Base-by-base conservation (phyloP, 2,888 invertebrate species). In the Drosophila mimica region DNA sequence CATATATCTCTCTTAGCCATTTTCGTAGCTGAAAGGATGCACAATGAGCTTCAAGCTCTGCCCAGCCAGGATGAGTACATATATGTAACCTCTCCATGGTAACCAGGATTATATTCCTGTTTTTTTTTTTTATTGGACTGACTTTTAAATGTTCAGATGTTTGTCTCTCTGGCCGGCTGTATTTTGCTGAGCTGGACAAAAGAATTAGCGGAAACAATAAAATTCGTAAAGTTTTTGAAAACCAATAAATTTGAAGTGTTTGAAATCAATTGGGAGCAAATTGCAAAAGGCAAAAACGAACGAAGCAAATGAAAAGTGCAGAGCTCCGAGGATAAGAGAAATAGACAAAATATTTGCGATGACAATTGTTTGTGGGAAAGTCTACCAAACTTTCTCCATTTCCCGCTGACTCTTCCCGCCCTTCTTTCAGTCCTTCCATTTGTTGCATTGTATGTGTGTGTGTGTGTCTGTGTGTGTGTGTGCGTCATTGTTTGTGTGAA, bases 191-290 rank as follows among this genome's bases (percentile, higher is more conserved):
- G 48, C 77, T 89, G 90, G 90, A 86, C 88, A 88, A 89, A 88
- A 76, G 88, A 89, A 89, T 89, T 89, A 89, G 83, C 86, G 90
- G 90, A 89, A 89, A 88, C 88, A 89, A 89, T 89, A 88, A 89
- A 89, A 81, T 88, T 83, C 74, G 68, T 38, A 82, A 88, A 87
- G 76, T 82, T 88, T 87, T 83, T 76, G 81, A 86, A 83, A 86
- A 82, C 87, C 87, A 87, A 87, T 88, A 87, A 87, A 87, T 87
- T 88, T 83, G 74, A 83, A 87, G 87, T 87, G 87, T 83, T 85
- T 81, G 81, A 82, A 86, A 87, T 87, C 87, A 86, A 87, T 87
- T 87, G 87, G 77, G 77, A 88, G 86, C 88, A 83, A 87, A 87
- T 86, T 87, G 88, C 84, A 76, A 82, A 79, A 74, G 80, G 65